Base-by-base conservation (phyloP, 35 echinoderm and acorn worm genomes). In the Stichopus chloronotus region DNA sequence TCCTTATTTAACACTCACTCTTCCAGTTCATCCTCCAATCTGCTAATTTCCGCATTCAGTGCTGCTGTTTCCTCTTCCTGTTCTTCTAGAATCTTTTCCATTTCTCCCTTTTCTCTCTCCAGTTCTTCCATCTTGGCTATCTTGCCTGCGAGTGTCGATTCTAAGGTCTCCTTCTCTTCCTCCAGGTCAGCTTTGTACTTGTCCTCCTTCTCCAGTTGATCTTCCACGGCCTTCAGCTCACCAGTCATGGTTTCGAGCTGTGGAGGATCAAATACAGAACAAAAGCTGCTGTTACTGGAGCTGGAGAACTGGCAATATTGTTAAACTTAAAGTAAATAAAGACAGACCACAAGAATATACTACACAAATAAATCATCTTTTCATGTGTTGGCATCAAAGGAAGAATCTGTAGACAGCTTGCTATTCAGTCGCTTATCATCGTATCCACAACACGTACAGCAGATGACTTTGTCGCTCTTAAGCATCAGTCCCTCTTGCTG, bases 11-110 rank as follows among this genome's bases (percentile, higher is more conserved):
- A 43, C 19, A 81, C 80, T 83, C 25, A 83, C 80, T 83, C 52
- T 57, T 83, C 80, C 53, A 83, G 80, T 53, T 83, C 80, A 83
- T 83, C 80, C 19, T 83, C 80, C 52, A 83, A 55, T 83, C 56
- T 83, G 13, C 56, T 83, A 0, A 83, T 57, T 83, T 54, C 80
- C 19, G 53, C 55, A 5, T 83, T 13, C 19, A 83, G 80, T 55
- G 17, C 53, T 13, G 11, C 19, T 16, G 8, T 56, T 83, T 83
- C 80, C 5, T 55, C 52, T 16, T 83, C 80, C 55, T 83, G 80
- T 55, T 83, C 80, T 3, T 53, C 11, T 11, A 83, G 55, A 8
- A 83, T 55, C 52, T 83, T 83, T 83, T 83, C 52, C 53, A 83
- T 19, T 55, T 83, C 80, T 83, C 56, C 52, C 53, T 55, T 83